Conservation (phyloP, 2,797 vertebrate genomes). For the Mus minutoides region DNA sequence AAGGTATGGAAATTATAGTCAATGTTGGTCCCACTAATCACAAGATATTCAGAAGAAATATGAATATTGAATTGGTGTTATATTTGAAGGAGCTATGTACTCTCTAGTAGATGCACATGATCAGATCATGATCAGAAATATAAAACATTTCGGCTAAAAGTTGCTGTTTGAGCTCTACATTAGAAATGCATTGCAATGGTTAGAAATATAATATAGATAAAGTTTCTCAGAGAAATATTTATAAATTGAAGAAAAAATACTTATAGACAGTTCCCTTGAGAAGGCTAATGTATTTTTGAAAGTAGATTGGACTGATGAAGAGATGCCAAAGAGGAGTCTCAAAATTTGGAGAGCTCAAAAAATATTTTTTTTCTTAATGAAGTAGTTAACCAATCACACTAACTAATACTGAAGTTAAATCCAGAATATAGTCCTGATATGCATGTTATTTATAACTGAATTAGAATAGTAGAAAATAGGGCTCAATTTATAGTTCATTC, state of each 20-base stretch:
- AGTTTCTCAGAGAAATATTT: not conserved
- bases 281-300: not conserved
- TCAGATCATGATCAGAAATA: not conserved
- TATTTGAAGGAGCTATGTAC: not conserved
- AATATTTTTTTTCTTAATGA: not conserved
- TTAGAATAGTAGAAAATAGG: slow-evolving; percentile 9
- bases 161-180: not conserved
- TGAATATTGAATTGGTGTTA: not conserved
- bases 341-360: not conserved
- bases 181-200: not conserved
- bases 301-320: not conserved
- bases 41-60: not conserved
- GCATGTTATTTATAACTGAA: not conserved
- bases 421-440: not conserved
- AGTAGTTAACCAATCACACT: not conserved
- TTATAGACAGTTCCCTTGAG: not conserved
- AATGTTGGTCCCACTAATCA: slow-evolving; percentile 5
- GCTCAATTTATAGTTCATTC: not conserved
- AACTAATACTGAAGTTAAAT: slow-evolving; percentile 20
- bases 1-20: not conserved
- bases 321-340: not conserved
- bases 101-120: not conserved
- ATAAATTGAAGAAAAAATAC: slow-evolving; percentile 1
- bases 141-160: not conserved
- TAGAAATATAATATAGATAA: not conserved